Percentiles rank a stretch among this genome's conserved stretches.
Evolutionary conservation across 2,888 invertebrate species (phyloP).

Genomic region (Athetis lepigone): DNA sequence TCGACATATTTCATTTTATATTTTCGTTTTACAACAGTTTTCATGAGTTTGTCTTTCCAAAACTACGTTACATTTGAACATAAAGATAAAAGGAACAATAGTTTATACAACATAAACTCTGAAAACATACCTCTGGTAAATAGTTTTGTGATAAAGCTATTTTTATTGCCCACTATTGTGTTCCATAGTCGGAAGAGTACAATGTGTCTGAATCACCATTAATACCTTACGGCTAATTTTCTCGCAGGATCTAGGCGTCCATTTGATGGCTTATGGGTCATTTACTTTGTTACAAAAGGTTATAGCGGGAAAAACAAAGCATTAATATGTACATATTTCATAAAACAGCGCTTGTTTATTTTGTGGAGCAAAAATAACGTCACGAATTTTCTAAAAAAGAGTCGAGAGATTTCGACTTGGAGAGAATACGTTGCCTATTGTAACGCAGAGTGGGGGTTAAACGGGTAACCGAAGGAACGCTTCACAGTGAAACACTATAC

Average conservation of each 20-base stretch:
- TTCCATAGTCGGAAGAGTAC: slow-evolving; percentile 11
- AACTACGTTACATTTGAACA: slow-evolving; percentile 10
- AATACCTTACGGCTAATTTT: slow-evolving; percentile 52
- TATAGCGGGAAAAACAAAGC: slow-evolving; percentile 48
- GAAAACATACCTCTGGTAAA: slow-evolving; percentile 7
- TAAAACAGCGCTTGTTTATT: slow-evolving; percentile 49
- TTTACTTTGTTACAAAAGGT: slow-evolving; percentile 53
- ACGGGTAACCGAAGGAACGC: slow-evolving; percentile 43
- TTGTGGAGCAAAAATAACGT: slow-evolving; percentile 30
- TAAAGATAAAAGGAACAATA: slow-evolving; percentile 20
- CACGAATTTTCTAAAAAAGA: slow-evolving; percentile 27
- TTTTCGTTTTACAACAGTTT: slow-evolving; percentile 45
- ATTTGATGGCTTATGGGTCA: slow-evolving; percentile 56
- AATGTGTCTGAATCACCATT: slow-evolving; percentile 38
- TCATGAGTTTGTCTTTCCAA: slow-evolving; percentile 35
- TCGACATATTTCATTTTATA: slow-evolving; percentile 40
- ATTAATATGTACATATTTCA: slow-evolving; percentile 58
- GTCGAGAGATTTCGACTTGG: slow-evolving; percentile 7
- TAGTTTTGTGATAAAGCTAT: slow-evolving; percentile 20
- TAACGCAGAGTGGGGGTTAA: slow-evolving; percentile 23
- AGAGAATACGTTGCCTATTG: too few species aligned
- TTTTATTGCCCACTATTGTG: slow-evolving; percentile 3
- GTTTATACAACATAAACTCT: slow-evolving; percentile 9
- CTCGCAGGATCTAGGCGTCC: slow-evolving; percentile 44
- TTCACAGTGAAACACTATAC: slow-evolving; percentile 49